Conservation (phyloP, 1,140 invertebrate species). For the Contarinia nasturtii region DNA sequence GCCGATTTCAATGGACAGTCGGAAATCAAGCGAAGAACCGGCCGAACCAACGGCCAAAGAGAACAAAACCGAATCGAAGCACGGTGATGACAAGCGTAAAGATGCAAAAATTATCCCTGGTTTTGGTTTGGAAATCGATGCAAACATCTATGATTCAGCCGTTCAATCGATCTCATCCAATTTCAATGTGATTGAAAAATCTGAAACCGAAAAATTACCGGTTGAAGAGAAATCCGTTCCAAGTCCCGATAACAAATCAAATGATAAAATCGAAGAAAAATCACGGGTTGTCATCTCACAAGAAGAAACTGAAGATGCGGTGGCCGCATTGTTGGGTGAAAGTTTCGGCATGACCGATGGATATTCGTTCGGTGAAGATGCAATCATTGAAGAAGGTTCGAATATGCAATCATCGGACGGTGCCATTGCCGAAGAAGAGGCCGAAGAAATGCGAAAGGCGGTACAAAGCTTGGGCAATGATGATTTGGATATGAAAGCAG, state of each 20-base stretch:
- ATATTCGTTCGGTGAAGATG: constrained; percentile 30
- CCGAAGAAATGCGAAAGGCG: constrained; percentile 58
- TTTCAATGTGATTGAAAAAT: constrained; percentile 19
- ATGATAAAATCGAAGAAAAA: constrained; percentile 47
- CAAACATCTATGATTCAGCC: constrained; percentile 56
- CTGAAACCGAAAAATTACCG: constrained; percentile 14
- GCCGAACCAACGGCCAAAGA: constrained; percentile 5
- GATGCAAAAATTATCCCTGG: constrained; percentile 45
- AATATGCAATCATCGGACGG: constrained; percentile 3
- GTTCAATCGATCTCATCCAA: constrained; percentile 50
- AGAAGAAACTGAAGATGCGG: constrained; percentile 81
- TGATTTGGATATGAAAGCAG: constrained; percentile 59
- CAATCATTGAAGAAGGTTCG: constrained; percentile 10
- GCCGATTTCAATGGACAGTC: constrained; percentile 11
- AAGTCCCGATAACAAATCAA: constrained; percentile 14
- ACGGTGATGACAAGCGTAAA: constrained; percentile 14
- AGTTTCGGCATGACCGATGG: constrained; percentile 48
- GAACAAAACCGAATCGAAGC: not conserved
- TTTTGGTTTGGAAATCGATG: constrained; percentile 45
- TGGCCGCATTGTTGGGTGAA: constrained; percentile 67
- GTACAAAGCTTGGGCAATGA: constrained; percentile 52
- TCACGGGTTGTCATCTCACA: constrained; percentile 69
- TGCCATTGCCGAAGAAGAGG: constrained; percentile 39
- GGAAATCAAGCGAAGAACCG: no score
- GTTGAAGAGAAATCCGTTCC: constrained; percentile 24